Evolutionary conservation across 64 coral and sea anemone species (phyloP).

Genomic region (Dendronephthya gigantea): DNA sequence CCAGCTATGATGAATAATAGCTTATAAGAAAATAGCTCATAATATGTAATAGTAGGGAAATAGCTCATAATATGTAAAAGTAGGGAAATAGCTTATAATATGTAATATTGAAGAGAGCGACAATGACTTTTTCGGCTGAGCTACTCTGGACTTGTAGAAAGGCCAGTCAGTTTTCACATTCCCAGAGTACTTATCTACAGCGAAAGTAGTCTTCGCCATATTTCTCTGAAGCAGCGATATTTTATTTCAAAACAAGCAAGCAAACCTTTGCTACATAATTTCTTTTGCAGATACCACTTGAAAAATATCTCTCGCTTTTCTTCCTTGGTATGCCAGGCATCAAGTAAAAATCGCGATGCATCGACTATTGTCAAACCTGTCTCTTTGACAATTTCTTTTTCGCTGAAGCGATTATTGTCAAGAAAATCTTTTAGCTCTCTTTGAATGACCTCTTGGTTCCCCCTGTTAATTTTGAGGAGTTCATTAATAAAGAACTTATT

Average conservation of each 20-base stretch:
- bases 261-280: background rate
- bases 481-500: background rate
- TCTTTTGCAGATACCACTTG: conserved; percentile 6
- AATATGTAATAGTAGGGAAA: background rate
- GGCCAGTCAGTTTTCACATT: too few species aligned
- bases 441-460: conserved; percentile 15
- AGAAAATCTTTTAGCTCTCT: background rate
- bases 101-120: too few species aligned
- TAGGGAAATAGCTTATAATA: too few species aligned
- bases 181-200: too few species aligned
- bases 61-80: too few species aligned
- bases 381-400: background rate
- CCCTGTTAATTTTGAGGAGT: background rate
- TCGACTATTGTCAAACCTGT: conserved; percentile 3
- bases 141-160: too few species aligned
- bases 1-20: too few species aligned
- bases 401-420: background rate
- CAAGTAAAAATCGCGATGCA: background rate
- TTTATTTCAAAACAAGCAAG: background rate
- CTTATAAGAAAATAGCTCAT: too few species aligned
- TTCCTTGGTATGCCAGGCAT: conserved; percentile 1
- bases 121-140: too few species aligned
- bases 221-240: too few species aligned
- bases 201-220: too few species aligned
- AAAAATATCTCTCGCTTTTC: background rate